Conservation (phyloP, 2,113 vertebrate species). For the Chaetura pelagica region DNA sequence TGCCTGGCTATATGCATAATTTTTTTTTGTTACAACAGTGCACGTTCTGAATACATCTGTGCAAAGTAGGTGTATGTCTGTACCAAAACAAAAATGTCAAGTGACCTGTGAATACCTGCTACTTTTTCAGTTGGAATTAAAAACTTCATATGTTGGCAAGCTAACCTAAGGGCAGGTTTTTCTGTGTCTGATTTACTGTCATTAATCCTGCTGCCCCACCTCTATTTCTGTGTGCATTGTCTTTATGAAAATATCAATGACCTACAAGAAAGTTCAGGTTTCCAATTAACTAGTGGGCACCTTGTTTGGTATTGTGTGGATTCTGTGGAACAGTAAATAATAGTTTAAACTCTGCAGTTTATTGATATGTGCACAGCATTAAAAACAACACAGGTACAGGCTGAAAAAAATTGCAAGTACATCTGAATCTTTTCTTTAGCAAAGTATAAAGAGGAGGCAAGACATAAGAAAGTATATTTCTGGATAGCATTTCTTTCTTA, state of each 20-base stretch:
- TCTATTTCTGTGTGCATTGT: not conserved
- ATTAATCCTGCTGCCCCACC: not conserved
- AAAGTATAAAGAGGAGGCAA: not conserved
- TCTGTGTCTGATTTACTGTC: not conserved
- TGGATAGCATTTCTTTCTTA: not conserved
- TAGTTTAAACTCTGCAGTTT: not conserved
- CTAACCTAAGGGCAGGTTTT: not conserved
- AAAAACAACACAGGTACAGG: not conserved
- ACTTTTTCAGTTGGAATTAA: not conserved
- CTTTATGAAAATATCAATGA: not conserved
- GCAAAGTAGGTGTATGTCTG: not conserved
- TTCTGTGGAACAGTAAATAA: not conserved
- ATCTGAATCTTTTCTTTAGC: not conserved
- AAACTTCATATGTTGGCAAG: not conserved
- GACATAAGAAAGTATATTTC: not conserved
- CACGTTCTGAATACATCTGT: not conserved
- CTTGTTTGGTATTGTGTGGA: not conserved
- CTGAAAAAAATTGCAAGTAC: not conserved
- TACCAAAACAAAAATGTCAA: not conserved
- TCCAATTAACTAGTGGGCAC: not conserved
- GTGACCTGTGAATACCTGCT: not conserved
- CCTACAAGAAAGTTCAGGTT: not conserved
- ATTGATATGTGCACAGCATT: not conserved
- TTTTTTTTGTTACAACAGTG: not conserved
- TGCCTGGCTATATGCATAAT: not conserved